Evolutionary conservation across 2,113 vertebrate species (phyloP), one percentile per base, ranked within the genome.

Genomic region (Leiothrix lutea): DNA sequence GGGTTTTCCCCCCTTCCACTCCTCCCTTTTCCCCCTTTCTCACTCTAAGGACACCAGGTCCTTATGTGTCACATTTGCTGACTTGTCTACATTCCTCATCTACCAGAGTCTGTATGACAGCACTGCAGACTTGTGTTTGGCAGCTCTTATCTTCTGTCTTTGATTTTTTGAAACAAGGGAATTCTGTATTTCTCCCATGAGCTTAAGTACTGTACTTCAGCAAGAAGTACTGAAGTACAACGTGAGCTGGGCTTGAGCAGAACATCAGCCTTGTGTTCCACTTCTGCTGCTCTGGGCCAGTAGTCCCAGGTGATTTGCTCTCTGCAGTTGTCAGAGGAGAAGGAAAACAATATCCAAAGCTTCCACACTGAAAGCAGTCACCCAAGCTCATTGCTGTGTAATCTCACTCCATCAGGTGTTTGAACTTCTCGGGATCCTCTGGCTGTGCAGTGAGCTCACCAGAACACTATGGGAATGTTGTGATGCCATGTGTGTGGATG

Each of bases 371-470:
- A n/a, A 78, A 77, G 53, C 12, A 80, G 51, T 48, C 28, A 60
- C 51, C 25, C 28, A 40, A 45, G 73, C 86, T 80, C 42, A 38
- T 54, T 85, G 87, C 78, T 93, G 73, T 64, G 66, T 88, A 79
- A 88, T 86, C 33, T 74, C 75, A 47, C 51, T 90, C 67, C 61
- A 17, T 42, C 40, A 80, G 62, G 81, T 58, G 56, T 84, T 80
- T 80, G 92, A 88, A 90, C 80, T 86, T 96, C 40, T 11, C 3
- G 8, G 74, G 77, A 60, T 93, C 65, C 54, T 87, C 35, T 78
- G 78, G 24, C 83, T 89, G 62, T 3, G 11, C 84, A 72, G 35
- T 97, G 96, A 97, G 67, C 72, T 96, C 86, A 95, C 14, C 70
- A 73, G 88, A 83, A 88, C 62, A 69, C 48, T 90, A 93, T 89